These are phyloP conservation scores for Pseudeuparius sepicola DNA, from an alignment of 2,888 invertebrate genomes.

Conservation along the genomic window DNA sequence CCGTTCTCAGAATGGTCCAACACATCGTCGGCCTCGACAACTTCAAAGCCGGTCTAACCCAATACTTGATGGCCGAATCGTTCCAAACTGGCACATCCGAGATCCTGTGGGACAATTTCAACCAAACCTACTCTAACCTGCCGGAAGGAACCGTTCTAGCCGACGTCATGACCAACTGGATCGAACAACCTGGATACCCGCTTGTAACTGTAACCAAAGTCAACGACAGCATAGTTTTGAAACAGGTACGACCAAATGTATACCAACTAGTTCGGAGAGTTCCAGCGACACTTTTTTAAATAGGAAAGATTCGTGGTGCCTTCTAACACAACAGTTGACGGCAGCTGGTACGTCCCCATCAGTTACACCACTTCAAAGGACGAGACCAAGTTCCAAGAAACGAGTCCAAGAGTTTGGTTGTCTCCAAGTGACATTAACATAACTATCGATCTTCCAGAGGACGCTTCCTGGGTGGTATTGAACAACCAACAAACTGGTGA, in stretches of 20 bases:
- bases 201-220: slow-evolving; percentile 15
- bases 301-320: slow-evolving; percentile 21
- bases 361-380: slow-evolving; percentile 38
- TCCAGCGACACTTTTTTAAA: too few species aligned
- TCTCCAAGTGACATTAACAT: slow-evolving; percentile 26
- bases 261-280: too few species aligned
- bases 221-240: slow-evolving; percentile 11
- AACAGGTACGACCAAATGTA: too few species aligned
- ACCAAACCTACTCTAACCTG: not conserved
- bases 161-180: slow-evolving; percentile 21
- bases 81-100: slow-evolving; percentile 41
- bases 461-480: slow-evolving; percentile 47
- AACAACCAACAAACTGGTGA: slow-evolving; percentile 56
- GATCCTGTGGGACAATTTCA: slow-evolving; percentile 40
- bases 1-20: slow-evolving; percentile 25
- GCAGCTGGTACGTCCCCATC: slow-evolving; percentile 46
- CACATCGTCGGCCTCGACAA: slow-evolving; percentile 21
- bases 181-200: slow-evolving; percentile 20
- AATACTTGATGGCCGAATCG: slow-evolving; percentile 11
- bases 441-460: slow-evolving; percentile 3
- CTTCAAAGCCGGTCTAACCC: slow-evolving; percentile 18
- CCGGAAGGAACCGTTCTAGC: slow-evolving; percentile 11
- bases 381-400: slow-evolving; percentile 39
- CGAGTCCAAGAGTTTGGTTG: slow-evolving; percentile 45
- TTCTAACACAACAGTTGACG: slow-evolving; percentile 9